Evolutionary conservation across 1,140 invertebrate genomes (phyloP).

Genomic region (Meloidogyne chitwoodi): DNA sequence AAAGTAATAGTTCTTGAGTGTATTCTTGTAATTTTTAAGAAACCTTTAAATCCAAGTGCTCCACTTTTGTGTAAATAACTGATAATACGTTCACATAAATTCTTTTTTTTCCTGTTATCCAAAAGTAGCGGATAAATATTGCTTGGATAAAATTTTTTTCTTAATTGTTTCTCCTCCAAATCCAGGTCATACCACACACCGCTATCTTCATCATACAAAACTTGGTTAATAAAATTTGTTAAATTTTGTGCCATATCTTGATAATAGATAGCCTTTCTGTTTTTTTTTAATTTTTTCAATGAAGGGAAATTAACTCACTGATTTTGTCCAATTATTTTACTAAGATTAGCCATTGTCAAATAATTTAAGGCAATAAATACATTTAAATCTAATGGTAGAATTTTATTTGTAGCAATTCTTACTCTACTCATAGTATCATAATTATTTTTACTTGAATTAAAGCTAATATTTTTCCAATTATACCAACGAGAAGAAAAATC

Average conservation of each 20-base stretch:
- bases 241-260: constrained; percentile 4
- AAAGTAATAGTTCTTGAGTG: too few relatives aligned
- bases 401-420: constrained; percentile 60
- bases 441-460: not conserved
- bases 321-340: not conserved
- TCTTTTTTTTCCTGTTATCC: constrained; percentile 61
- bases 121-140: constrained; percentile 81
- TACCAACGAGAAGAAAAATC: constrained; percentile 82
- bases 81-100: constrained; percentile 66
- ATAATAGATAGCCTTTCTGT: constrained; percentile 66
- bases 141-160: constrained; percentile 71
- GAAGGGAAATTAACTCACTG: constrained; percentile 55
- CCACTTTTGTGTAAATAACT: constrained; percentile 71
- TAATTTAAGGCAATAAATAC: constrained; percentile 77
- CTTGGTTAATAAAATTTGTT: constrained; percentile 14
- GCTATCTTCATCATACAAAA: constrained; percentile 72
- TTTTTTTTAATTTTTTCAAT: not conserved
- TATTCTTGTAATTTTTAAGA: too few relatives aligned
- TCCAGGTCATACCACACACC: constrained; percentile 85
- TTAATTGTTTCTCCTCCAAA: constrained; percentile 62
- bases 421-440: not conserved
- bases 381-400: constrained; percentile 80
- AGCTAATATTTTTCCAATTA: constrained; percentile 29
- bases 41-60: constrained; percentile 61
- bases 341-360: constrained; percentile 68